Evolutionary conservation across 2,797 vertebrate genomes (phyloP), one percentile per base, ranked within the genome.

Genomic region (Clarias pachynema): DNA sequence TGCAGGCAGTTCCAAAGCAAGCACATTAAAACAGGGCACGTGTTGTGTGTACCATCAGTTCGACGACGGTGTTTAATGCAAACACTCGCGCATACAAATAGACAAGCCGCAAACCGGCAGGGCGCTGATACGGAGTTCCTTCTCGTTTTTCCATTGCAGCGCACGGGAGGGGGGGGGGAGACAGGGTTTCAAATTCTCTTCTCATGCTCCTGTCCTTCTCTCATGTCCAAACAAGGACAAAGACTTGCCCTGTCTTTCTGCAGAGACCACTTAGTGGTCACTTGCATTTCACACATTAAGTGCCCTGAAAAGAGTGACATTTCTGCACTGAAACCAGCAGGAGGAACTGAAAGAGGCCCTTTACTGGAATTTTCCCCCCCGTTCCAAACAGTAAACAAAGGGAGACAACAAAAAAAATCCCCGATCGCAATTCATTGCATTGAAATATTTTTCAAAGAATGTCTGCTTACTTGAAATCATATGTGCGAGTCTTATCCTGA

Each of bases 181-280:
- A 37, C 53, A 60, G 60, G 16, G 60, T 85, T 88, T 86, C 69
- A 85, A 77, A 84, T 81, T 81, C 82, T 44, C 72, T 31, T 72
- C 31, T 70, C 20, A 20, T 65, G 56, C 83, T 68, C 84, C 0
- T 8, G n/a, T 34, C 53, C 59, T 44, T 53, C 77, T 37, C 69
- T 73, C 70, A 70, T 85, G 81, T 82, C 86, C 81, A 91, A 88
- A 88, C 69, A 86, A 88, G 88, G 80, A 82, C 59, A 83, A 60
- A 60, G 31, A 3, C 37, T 37, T 56, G 31, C 82, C 10, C 56
- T 74, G 10, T 22, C 44, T 83, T 40, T 62, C 24, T 44, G 37
- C 57, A 63, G 29, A 65, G 20, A 82, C 70, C 40, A 73, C 72
- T 49, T 74, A 68, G 49, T 37, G 83, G 65, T 84, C 63, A 69